Percentiles rank a stretch among this genome's conserved stretches.
phyloP scores from a whole-genome alignment of 2,113 vertebrate species.

The Paraplagusia blochii region DNA sequence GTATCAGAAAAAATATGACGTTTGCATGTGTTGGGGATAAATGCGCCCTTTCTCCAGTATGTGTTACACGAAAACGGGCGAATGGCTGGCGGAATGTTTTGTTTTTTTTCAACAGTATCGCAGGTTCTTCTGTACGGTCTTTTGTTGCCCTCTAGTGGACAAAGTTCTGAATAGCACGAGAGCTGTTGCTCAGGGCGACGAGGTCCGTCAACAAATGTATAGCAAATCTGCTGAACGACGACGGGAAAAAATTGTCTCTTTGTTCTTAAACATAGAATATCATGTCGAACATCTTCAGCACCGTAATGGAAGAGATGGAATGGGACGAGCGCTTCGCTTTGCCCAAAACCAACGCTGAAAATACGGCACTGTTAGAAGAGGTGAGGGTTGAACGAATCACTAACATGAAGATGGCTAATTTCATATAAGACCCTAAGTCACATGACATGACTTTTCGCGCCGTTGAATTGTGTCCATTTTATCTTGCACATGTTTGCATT shows the following conservation, averaged over 20 bases:
- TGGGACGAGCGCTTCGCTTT: constrained; percentile 84
- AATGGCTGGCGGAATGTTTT: no score
- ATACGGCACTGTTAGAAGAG: constrained; percentile 80
- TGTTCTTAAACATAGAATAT: background rate
- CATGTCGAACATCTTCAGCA: constrained; percentile 34
- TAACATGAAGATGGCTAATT: no score
- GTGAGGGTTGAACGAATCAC: constrained; percentile 63
- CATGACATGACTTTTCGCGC: no score
- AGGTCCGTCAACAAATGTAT: constrained; percentile 19
- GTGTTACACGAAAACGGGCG: background rate
- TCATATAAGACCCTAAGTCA: no score
- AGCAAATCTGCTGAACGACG: background rate
- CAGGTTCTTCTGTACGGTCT: background rate
- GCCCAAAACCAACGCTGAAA: constrained; percentile 81
- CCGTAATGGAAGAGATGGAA: constrained; percentile 71
- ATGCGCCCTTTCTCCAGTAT: no score
- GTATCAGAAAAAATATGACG: no score
- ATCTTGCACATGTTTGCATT: no score
- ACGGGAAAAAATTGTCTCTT: no score
- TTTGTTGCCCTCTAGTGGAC: constrained; percentile 6
- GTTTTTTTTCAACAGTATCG: background rate
- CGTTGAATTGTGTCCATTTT: no score
- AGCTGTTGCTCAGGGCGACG: constrained; percentile 47
- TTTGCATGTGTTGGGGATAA: no score
- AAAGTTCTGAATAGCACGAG: background rate